phyloP scores from a whole-genome alignment of 2,797 vertebrate genomes.

The Taeniopygia guttata region DNA sequence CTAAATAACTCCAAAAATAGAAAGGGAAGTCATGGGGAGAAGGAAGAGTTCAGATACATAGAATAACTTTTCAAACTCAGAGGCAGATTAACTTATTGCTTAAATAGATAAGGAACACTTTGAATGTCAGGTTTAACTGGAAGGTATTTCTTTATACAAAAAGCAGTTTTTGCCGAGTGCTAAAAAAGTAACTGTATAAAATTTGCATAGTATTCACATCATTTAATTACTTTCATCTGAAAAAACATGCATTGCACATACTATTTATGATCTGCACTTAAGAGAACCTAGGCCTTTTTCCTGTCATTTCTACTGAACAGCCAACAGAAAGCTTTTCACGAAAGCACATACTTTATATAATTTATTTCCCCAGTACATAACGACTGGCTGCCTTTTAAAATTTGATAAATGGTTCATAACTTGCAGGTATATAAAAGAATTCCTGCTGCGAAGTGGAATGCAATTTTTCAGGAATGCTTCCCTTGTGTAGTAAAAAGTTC shows the following conservation, averaged over 20 bases:
- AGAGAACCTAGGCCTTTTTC: neutral
- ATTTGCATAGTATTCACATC: constrained; percentile 43
- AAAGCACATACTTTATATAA: neutral
- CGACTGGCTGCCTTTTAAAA: neutral
- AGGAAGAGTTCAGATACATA: neutral
- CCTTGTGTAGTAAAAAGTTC: neutral
- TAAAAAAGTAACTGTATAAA: constrained; percentile 37
- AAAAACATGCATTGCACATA: constrained; percentile 21
- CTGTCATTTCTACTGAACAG: neutral
- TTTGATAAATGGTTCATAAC: neutral
- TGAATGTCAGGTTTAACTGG: neutral
- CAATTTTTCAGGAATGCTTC: constrained; percentile 9
- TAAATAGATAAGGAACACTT: constrained; percentile 44
- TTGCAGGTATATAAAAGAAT: neutral
- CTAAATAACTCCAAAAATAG: neutral
- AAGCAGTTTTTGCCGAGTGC: neutral
- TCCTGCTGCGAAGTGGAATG: neutral
- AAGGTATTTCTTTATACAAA: neutral
- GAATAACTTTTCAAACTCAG: neutral
- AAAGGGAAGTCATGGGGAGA: neutral
- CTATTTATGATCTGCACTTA: neutral
- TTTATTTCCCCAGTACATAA: neutral
- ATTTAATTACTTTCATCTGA: neutral
- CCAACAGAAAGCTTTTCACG: neutral
- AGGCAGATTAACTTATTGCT: constrained; percentile 21